Evolutionary conservation across 2,113 vertebrate genomes (phyloP), one percentile per base, ranked within the genome.

Genomic region (Channa maculata): DNA sequence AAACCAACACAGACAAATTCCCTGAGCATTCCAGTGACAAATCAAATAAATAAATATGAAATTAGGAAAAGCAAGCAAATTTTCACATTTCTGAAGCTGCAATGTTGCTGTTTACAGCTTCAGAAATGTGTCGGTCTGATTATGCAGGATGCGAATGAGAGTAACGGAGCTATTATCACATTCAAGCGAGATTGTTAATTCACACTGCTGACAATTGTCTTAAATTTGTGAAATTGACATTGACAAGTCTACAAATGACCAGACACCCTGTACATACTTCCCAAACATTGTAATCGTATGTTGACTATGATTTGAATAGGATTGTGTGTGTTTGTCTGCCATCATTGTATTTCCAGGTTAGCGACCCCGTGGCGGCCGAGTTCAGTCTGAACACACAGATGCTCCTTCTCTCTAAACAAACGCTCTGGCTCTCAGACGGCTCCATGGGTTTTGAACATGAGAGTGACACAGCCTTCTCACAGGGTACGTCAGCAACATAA

Each of bases 301-400:
- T 14, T 62, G 14, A 45, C 12, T 46, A 5, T 52, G 33, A 24
- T 24, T 24, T 24, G 24, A 24, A 24, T 24, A 24, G 24, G 24
- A 24, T 39, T 71, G 9, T 60, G 2, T 46, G 36, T 54, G 7
- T 66, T 5, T 63, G n/a, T 45, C 5, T 61, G 12, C 49, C 12
- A 11, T 53, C 3, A 36, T 0, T 63, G 12, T 79, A 38, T 67
- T 59, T 70, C 1, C 45, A 99, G 98, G 97, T 99, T 39, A 99
- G 98, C 52, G 97, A 99, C 61, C 97, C 98, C 0, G 97, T 99
- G 36, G 95, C 97, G 5, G 94, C 96, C 41, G 96, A 99, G 87
- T 99, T 99, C 89, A 99, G 95, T 82, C 90, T 99, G 75, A 99
- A 99, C 86, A 99, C 98, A 2, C 96, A 96, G 72, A 96, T 99